These are phyloP conservation scores for Drosophila putrida DNA, from an alignment of 2,888 invertebrate genomes.

Conservation along the genomic window DNA sequence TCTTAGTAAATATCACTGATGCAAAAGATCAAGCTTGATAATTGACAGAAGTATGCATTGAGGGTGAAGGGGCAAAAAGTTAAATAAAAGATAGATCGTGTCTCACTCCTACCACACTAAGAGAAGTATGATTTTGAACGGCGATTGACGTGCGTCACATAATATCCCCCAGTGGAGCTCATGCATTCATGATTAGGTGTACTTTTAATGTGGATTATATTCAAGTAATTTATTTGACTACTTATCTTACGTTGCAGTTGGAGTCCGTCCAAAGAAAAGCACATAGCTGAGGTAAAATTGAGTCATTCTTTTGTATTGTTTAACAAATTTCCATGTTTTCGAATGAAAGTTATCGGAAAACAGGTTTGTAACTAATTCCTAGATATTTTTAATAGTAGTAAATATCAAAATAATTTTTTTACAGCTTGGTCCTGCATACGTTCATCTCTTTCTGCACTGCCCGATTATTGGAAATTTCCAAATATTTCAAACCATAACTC, in stretches of 20 bases:
- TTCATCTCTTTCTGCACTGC: conserved; percentile 89
- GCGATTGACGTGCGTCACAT: no score
- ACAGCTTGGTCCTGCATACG: conserved; percentile 91
- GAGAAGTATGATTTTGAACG: no score
- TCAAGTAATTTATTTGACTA: no score
- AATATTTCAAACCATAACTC: conserved; percentile 92
- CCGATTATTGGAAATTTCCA: conserved; percentile 87
- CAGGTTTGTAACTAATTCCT: conserved; percentile 26
- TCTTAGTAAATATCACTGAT: no score
- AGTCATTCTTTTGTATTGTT: conserved; percentile 35
- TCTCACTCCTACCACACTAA: no score
- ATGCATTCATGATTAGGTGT: no score
- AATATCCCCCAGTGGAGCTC: no score
- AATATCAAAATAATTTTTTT: not conserved
- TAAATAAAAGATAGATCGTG: no score
- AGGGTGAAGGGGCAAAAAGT: no score
- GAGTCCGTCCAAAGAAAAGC: conserved; percentile 26
- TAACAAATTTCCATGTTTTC: conserved; percentile 32
- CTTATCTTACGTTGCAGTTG: conserved; percentile 25
- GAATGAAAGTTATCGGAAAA: conserved; percentile 29
- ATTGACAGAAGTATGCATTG: no score
- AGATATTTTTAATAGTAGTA: not conserved
- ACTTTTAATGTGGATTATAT: no score
- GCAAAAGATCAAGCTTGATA: no score
- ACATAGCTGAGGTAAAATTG: conserved; percentile 42